These are phyloP conservation scores for Coenonympha arcania DNA, from an alignment of 2,888 invertebrate genomes.

Conservation along the genomic window DNA sequence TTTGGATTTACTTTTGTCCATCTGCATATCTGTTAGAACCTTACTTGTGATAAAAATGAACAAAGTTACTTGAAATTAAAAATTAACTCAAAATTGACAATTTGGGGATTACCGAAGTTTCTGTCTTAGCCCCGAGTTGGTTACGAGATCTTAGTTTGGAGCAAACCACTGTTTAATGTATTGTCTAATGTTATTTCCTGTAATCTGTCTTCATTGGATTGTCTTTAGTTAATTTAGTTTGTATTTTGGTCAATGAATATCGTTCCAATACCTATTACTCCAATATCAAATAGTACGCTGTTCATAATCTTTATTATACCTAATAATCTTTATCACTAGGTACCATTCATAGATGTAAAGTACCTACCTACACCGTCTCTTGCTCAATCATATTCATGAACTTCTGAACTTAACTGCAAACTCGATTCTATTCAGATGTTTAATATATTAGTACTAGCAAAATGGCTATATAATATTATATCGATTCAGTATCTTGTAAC, in stretches of 20 bases:
- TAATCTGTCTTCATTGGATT: neutral
- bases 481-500: no score
- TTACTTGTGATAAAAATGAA: no score
- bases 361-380: neutral
- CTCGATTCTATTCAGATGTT: neutral
- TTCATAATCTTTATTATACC: neutral
- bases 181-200: neutral
- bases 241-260: neutral
- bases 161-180: no score
- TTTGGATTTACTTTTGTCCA: no score
- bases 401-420: neutral
- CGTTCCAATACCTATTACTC: neutral
- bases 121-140: no score
- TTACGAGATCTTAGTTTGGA: no score
- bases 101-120: no score
- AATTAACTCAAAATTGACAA: no score
- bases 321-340: neutral
- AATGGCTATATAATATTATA: neutral
- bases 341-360: neutral
- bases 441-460: neutral
- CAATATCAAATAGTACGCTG: neutral
- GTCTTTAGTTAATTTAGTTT: neutral
- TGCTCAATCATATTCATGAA: constrained; percentile 2
- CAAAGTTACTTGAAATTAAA: no score
- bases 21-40: no score